Conservation (phyloP, 2,797 vertebrate species). For the Oreortyx pictus region DNA sequence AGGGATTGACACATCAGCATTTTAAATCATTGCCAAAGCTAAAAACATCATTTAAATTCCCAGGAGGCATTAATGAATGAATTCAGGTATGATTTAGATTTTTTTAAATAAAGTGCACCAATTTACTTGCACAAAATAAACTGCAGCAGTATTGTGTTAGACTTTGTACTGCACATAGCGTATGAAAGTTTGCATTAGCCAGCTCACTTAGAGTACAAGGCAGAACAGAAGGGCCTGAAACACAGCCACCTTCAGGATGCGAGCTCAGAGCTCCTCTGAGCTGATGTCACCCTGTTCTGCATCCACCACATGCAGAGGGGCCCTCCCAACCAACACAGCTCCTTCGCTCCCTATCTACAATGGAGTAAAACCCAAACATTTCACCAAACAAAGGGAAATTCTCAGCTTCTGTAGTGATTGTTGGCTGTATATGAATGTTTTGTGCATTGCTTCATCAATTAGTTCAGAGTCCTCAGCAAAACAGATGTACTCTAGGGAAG, state of each 20-base stretch:
- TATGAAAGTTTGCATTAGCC: too few species aligned
- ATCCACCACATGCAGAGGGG: too few species aligned
- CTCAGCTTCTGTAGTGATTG: too few species aligned
- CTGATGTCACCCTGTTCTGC: accelerated
- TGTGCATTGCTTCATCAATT: too few species aligned
- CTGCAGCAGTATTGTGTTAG: neutral
- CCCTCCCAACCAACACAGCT: accelerated
- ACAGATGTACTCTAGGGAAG: too few species aligned
- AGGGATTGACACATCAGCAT: slow-evolving; percentile 58
- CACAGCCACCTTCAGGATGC: neutral
- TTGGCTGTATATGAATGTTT: too few species aligned
- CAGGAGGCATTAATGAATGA: neutral
- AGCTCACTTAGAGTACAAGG: neutral
- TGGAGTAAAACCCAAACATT: neutral
- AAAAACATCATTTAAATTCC: slow-evolving; percentile 32
- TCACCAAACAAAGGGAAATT: too few species aligned
- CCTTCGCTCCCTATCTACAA: neutral
- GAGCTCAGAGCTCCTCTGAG: neutral
- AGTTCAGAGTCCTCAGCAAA: too few species aligned
- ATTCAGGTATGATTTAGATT: slow-evolving; percentile 37
- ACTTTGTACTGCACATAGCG: neutral
- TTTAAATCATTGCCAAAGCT: slow-evolving; percentile 39
- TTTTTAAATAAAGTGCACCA: neutral
- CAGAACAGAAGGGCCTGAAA: neutral
- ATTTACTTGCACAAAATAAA: neutral